A percentile compares a stretch with the other conserved stretches of the same genome.
These are phyloP conservation scores for Augochlora pura DNA, from an alignment of 1,140 invertebrate genomes.

Conservation along the genomic window DNA sequence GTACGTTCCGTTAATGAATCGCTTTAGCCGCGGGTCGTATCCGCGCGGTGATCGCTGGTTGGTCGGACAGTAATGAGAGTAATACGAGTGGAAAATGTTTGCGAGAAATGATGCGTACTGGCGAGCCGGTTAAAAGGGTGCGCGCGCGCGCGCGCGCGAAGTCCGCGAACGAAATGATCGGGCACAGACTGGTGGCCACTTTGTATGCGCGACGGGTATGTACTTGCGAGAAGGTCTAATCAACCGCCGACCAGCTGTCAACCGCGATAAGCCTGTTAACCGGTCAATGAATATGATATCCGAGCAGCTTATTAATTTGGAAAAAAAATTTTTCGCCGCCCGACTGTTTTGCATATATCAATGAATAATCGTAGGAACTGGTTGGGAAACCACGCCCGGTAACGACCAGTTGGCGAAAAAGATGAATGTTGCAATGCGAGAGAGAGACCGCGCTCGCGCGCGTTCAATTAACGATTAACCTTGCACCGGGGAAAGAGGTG, in stretches of 20 bases:
- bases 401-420: slow-evolving; percentile 19
- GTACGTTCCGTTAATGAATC: slow-evolving; percentile 12
- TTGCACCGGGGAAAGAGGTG: not conserved
- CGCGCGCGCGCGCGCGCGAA: too few species aligned
- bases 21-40: slow-evolving; percentile 6
- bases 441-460: too few species aligned
- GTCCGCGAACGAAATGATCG: not conserved
- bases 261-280: slow-evolving; percentile 5
- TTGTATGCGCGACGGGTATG: not conserved
- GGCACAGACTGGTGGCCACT: not conserved
- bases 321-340: not conserved
- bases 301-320: not conserved
- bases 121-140: not conserved
- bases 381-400: slow-evolving; percentile 3
- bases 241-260: slow-evolving; percentile 11
- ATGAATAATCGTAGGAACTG: slow-evolving; percentile 27
- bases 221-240: not conserved
- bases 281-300: slow-evolving; percentile 18
- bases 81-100: not conserved
- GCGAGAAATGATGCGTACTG: not conserved
- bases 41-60: slow-evolving; percentile 3
- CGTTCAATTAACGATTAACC: slow-evolving; percentile 30
- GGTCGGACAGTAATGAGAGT: not conserved
- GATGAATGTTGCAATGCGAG: slow-evolving; percentile 12
- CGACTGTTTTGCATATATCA: slow-evolving; percentile 17